phyloP scores from a whole-genome alignment of 2,113 vertebrate genomes.

The Neofelis nebulosa region DNA sequence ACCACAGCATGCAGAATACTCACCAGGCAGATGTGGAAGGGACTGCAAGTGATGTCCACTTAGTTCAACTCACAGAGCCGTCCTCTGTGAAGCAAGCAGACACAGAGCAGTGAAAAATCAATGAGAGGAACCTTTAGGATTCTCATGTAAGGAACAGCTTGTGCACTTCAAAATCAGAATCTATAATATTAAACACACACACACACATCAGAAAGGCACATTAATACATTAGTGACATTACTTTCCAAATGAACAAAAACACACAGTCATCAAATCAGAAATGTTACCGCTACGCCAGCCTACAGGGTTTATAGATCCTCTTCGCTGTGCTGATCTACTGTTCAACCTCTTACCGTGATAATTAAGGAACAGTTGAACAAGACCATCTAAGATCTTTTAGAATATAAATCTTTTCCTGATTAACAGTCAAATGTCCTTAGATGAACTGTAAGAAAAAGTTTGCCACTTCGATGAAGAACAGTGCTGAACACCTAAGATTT shows the following conservation, averaged over 20 bases:
- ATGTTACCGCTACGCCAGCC: not conserved
- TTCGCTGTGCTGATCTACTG: not conserved
- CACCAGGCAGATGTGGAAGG: slow-evolving; percentile 31
- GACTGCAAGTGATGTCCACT: not conserved
- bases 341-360: slow-evolving; percentile 22
- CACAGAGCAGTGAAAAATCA: slow-evolving; percentile 15
- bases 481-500: not conserved
- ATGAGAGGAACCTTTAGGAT: not conserved
- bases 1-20: not conserved
- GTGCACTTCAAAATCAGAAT: not conserved
- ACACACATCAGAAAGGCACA: not conserved
- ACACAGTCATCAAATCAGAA: slow-evolving; percentile 6
- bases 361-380: slow-evolving; percentile 25
- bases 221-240: not conserved
- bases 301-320: not conserved
- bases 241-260: not conserved
- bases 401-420: not conserved
- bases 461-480: not conserved
- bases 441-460: not conserved
- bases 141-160: not conserved
- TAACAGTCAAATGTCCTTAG: not conserved
- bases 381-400: not conserved
- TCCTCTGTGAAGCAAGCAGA: slow-evolving; percentile 53
- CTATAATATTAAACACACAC: not conserved
- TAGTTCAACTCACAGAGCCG: not conserved